A percentile compares a stretch with the other conserved stretches of the same genome.
These are phyloP conservation scores for human DNA, from an alignment of 2,113 vertebrate genomes.

Conservation along the genomic window GRCh38 chr11:7198501-7199000, in stretches of 20 bases:
- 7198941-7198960: neutral
- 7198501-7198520: neutral
- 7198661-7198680: neutral
- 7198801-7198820: neutral
- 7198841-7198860: neutral
- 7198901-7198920: neutral
- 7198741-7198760: neutral
- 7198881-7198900: neutral
- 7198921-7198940: neutral
- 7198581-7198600: neutral
- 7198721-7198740: neutral
- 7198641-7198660: neutral
- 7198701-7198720: neutral
- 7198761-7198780: neutral
- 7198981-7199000: neutral
- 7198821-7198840: neutral
- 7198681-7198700: neutral
- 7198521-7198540: neutral
- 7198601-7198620: neutral
- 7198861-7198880: neutral
- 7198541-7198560: neutral
- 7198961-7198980: neutral
- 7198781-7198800: neutral
- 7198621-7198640: neutral
- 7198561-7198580: neutral